phyloP scores from a whole-genome alignment of 2,888 invertebrate species.

The Andrena trimmerana region DNA sequence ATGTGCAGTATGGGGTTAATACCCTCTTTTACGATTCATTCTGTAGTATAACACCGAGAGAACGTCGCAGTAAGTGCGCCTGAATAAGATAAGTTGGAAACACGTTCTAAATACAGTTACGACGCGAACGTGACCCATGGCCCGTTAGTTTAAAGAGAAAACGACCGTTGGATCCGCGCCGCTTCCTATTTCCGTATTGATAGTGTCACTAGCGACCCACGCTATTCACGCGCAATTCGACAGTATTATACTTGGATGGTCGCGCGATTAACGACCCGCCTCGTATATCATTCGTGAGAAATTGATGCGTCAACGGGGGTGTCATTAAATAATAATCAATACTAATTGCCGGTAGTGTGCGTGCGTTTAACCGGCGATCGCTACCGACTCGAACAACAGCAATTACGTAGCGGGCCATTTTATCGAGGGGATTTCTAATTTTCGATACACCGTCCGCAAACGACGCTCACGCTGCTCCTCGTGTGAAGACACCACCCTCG shows the following conservation, averaged over 20 bases:
- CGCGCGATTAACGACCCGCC: slow-evolving; percentile 38
- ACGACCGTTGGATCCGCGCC: background rate
- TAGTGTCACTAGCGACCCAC: background rate
- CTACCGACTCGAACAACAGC: slow-evolving; percentile 9
- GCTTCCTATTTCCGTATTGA: background rate
- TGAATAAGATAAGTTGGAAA: too few species aligned
- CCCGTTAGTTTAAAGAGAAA: background rate
- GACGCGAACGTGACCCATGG: too few species aligned
- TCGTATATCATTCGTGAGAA: slow-evolving; percentile 52
- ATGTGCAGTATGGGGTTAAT: too few species aligned
- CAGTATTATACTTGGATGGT: slow-evolving; percentile 40
- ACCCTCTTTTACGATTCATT: too few species aligned
- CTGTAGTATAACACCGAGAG: too few species aligned
- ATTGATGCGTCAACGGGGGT: slow-evolving; percentile 43
- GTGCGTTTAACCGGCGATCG: slow-evolving; percentile 18
- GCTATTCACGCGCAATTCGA: slow-evolving; percentile 25
- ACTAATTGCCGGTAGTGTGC: slow-evolving; percentile 37
- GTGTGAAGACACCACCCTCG: background rate
- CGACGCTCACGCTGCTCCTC: too few species aligned
- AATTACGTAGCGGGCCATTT: background rate
- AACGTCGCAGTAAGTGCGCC: too few species aligned
- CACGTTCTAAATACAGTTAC: too few species aligned
- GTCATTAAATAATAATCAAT: slow-evolving; percentile 57
- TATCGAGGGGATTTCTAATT: background rate
- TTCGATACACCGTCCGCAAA: background rate